Percentiles rank a stretch among this genome's conserved stretches.
Evolutionary conservation across 2,113 vertebrate species (phyloP).

Genomic region (Elephantulus edwardii): DNA sequence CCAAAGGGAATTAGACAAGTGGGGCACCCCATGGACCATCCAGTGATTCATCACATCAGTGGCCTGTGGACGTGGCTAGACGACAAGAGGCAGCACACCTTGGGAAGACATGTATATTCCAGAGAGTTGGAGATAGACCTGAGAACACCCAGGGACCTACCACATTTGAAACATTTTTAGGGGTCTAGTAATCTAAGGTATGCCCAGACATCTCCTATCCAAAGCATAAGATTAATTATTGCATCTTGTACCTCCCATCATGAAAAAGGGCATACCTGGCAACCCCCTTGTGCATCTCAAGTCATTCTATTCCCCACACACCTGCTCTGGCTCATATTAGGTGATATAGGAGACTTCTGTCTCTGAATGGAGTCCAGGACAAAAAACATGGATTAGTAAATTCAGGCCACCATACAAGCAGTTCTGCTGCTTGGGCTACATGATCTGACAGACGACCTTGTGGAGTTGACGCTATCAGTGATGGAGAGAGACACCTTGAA

Average conservation of each 20-base stretch:
- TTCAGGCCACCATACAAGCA: background rate
- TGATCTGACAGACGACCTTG: background rate
- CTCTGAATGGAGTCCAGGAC: background rate
- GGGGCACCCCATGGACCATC: background rate
- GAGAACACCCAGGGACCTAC: too few relatives aligned
- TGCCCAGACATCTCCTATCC: background rate
- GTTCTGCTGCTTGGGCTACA: too few relatives aligned
- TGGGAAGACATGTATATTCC: too few relatives aligned
- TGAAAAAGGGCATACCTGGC: background rate
- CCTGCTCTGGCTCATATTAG: background rate
- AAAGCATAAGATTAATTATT: background rate
- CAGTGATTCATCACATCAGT: background rate
- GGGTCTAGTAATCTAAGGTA: background rate
- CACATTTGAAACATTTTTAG: too few relatives aligned
- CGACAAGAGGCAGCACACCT: too few relatives aligned
- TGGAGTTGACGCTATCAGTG: background rate
- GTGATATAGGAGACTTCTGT: too few relatives aligned
- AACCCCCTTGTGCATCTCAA: background rate
- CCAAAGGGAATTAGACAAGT: background rate
- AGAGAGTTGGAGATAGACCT: too few relatives aligned
- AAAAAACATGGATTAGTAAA: background rate
- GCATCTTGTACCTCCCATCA: background rate
- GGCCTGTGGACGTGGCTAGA: background rate
- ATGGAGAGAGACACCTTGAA: background rate
- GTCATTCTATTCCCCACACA: background rate